Conservation (phyloP, 2,113 vertebrate genomes). For the Oncorhynchus gorbuscha region DNA sequence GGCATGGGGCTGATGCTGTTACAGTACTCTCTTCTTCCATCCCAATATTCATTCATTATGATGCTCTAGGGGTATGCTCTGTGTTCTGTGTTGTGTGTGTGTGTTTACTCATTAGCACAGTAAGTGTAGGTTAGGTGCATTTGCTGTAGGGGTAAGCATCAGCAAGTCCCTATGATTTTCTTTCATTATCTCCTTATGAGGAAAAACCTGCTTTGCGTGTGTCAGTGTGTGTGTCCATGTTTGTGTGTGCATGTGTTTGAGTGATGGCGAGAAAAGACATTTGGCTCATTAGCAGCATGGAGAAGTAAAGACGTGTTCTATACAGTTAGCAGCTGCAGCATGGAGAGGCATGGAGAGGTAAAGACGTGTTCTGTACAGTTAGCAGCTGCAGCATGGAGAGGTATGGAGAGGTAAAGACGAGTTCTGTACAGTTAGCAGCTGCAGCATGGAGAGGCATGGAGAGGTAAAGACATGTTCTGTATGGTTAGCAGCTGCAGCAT, state of each 20-base stretch:
- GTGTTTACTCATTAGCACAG: neutral
- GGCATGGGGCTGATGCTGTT: neutral
- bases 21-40: no score
- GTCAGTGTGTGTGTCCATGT: neutral
- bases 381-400: no score
- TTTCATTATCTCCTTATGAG: neutral
- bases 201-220: neutral
- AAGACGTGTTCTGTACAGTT: no score
- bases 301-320: no score
- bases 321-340: no score
- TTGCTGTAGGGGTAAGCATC: neutral
- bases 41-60: constrained; percentile 41
- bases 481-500: no score
- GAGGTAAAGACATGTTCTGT: no score
- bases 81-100: neutral
- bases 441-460: no score
- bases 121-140: neutral
- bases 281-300: no score
- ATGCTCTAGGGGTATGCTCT: neutral
- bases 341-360: no score
- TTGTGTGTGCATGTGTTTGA: constrained; percentile 6
- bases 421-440: no score
- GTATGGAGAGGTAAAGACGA: no score
- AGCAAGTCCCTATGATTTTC: neutral
- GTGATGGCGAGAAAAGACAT: constrained; percentile 7